Conservation (phyloP, 2,797 vertebrate species). For the Bufotes viridis region DNA sequence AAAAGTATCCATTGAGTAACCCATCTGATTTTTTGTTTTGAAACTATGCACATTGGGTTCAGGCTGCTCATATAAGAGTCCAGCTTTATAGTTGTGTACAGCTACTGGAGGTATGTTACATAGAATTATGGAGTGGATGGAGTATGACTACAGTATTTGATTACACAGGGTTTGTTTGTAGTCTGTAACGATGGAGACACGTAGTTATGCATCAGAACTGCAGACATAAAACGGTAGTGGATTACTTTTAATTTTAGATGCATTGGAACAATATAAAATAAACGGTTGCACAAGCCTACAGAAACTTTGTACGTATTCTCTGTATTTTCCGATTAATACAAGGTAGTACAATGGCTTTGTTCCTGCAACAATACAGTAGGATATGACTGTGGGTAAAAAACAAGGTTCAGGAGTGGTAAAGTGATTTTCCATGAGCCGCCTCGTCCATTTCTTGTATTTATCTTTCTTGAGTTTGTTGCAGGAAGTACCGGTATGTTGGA, state of each 20-base stretch:
- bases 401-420: background rate
- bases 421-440: slow-evolving; percentile 6
- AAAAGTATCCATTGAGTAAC: too few species aligned
- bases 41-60: too few species aligned
- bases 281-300: background rate
- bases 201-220: too few species aligned
- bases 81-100: too few species aligned
- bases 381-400: background rate
- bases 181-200: background rate
- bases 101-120: too few species aligned
- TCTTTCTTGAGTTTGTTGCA: background rate
- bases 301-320: background rate
- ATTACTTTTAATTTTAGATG: too few species aligned
- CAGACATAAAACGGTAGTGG: too few species aligned
- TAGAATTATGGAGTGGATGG: too few species aligned
- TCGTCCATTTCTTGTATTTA: background rate
- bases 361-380: background rate
- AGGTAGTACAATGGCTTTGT: background rate
- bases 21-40: too few species aligned
- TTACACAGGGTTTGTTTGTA: background rate
- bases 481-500: slow-evolving; percentile 34
- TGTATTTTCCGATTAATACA: background rate
- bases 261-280: background rate
- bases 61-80: too few species aligned
- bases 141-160: too few species aligned